Conservation (phyloP, 1,140 invertebrate genomes). For the Cyphomyrmex costatus region DNA sequence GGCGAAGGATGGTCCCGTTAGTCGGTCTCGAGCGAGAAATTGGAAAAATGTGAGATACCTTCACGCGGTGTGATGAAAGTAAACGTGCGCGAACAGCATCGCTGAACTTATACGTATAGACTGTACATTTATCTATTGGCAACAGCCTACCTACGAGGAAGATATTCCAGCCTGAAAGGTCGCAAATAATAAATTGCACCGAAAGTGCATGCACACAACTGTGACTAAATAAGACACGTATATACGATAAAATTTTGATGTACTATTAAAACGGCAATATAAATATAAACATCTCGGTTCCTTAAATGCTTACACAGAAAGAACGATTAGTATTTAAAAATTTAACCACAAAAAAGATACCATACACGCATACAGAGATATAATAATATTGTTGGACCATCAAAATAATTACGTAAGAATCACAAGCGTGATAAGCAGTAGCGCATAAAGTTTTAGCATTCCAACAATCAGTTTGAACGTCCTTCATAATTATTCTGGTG, state of each 20-base stretch:
- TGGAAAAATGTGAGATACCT: slow-evolving; percentile 65
- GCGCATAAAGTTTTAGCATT: too few species aligned
- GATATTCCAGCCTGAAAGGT: slow-evolving; percentile 43
- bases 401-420: too few species aligned
- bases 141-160: neutral
- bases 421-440: too few species aligned
- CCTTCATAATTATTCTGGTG: too few species aligned
- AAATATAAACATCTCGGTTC: neutral
- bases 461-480: too few species aligned
- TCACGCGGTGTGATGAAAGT: slow-evolving; percentile 17
- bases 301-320: too few species aligned
- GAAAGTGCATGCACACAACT: neutral
- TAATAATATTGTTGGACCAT: too few species aligned
- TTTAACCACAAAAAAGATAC: too few species aligned
- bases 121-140: slow-evolving; percentile 19
- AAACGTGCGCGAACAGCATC: neutral
- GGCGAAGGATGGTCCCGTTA: slow-evolving; percentile 43
- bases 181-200: slow-evolving; percentile 30
- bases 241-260: slow-evolving; percentile 2
- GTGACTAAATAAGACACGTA: slow-evolving; percentile 19
- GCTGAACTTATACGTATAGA: slow-evolving; percentile 21
- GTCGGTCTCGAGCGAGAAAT: slow-evolving; percentile 30
- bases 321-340: too few species aligned
- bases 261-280: neutral
- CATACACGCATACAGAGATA: too few species aligned